Evolutionary conservation across 2,797 vertebrate genomes (phyloP), one percentile per base, ranked within the genome.

Genomic region (Poecilia gillii): DNA sequence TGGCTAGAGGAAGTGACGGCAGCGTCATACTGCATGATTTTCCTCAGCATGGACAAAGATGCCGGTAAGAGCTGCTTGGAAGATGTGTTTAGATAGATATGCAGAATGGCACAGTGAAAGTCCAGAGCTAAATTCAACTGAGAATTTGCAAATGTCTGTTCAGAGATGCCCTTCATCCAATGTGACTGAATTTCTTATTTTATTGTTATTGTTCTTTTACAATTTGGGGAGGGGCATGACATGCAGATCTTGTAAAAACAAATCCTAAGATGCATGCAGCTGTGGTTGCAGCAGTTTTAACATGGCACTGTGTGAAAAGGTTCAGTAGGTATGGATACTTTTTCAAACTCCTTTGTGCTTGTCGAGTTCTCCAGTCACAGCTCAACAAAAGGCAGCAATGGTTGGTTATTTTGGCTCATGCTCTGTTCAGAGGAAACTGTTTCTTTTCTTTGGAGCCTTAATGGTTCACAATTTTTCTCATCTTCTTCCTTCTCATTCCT

Each of bases 341-440:
- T 43, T 43, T 5, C 6, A 43, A 70, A 20, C 74, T 36, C n/a
- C 75, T 64, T 45, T 64, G 62, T 72, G 45, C 75, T 49, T 62
- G 80, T 76, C 43, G 77, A 49, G 75, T 31, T 62, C 73, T 64
- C 85, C 81, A 79, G 91, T 77, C 79, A 45, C 79, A 45, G 16
- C 57, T 77, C 39, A 87, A 77, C 81, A 62, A 53, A 90, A 84
- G 78, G 83, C 85, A 84, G 93, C 73, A 85, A 79, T 85, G 80
- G 72, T 53, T 57, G 80, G 91, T 91, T 90, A 84, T 84, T 82
- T 78, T 81, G 28, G 87, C 90, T 85, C 83, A 78, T n/a, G 59
- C 76, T 89, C 47, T 80, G 75, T 79, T 84, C 86, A 87, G 84
- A 92, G 88, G 76, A 71, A 80, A 85, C 87, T 89, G 86, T 90